A percentile compares a stretch with the other conserved stretches of the same genome.
Evolutionary conservation across 2,113 vertebrate species (phyloP).

Genomic region (Erpornis zantholeuca): DNA sequence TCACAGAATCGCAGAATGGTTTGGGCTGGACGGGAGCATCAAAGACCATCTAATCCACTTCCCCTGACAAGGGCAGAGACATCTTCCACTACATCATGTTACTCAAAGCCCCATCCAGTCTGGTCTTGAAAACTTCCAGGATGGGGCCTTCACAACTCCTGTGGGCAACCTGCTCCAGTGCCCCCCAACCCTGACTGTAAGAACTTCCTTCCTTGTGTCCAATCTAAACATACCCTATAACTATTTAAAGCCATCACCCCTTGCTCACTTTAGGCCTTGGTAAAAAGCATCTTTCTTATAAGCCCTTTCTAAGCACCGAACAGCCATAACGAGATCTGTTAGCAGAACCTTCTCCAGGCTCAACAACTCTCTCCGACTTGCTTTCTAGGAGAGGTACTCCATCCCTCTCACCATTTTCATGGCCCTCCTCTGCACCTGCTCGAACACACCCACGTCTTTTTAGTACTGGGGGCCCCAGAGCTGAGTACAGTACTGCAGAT

Average conservation of each 20-base stretch:
- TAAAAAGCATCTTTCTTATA: neutral
- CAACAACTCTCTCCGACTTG: neutral
- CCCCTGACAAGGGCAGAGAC: neutral
- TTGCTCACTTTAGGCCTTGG: neutral
- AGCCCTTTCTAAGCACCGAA: accelerated
- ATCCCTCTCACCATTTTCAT: neutral
- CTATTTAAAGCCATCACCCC: neutral
- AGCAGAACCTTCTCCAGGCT: neutral
- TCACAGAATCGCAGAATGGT: neutral
- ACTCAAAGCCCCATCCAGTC: neutral
- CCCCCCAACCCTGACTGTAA: accelerated
- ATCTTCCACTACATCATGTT: neutral
- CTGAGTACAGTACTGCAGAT: neutral
- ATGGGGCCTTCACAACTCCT: neutral
- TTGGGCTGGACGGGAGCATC: neutral
- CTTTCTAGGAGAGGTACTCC: neutral
- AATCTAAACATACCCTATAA: neutral
- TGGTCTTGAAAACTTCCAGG: neutral
- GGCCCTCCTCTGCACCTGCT: neutral
- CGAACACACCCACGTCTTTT: neutral
- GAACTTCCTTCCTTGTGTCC: neutral
- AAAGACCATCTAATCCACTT: neutral
- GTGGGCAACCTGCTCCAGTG: neutral
- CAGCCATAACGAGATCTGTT: neutral
- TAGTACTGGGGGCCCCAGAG: neutral